A percentile compares a stretch with the other conserved stretches of the same genome.
Conservation (phyloP, 2,113 vertebrate genomes). For the Ibidorhyncha struthersii region DNA sequence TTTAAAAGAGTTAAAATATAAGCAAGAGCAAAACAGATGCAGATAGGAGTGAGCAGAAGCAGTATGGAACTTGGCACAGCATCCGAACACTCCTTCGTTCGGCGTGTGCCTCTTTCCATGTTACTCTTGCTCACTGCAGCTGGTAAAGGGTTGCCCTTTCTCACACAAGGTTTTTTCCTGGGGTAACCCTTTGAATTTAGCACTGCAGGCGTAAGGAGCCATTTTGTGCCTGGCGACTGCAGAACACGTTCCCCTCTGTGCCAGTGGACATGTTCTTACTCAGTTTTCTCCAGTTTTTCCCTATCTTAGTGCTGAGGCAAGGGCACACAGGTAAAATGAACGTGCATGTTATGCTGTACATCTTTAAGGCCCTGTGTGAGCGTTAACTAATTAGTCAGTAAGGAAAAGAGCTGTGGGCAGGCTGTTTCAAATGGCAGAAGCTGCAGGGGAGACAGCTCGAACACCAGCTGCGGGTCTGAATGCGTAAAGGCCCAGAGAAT, state of each 20-base stretch:
- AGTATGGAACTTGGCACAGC: neutral
- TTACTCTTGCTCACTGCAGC: neutral
- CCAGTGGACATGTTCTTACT: neutral
- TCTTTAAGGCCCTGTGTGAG: neutral
- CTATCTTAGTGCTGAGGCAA: neutral
- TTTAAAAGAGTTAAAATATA: neutral
- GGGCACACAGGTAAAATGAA: fast-evolving
- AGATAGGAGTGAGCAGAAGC: neutral
- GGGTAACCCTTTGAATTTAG: neutral
- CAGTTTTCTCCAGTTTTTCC: neutral
- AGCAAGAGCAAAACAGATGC: neutral
- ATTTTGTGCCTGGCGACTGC: neutral
- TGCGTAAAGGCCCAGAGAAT: neutral
- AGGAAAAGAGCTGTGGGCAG: neutral
- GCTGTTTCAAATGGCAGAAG: neutral
- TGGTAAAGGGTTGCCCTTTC: neutral
- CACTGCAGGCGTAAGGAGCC: fast-evolving
- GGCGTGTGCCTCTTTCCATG: neutral
- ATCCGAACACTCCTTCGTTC: neutral
- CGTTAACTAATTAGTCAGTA: neutral
- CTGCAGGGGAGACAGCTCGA: neutral
- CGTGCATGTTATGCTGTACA: neutral
- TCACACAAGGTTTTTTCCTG: neutral
- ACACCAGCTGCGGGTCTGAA: neutral
- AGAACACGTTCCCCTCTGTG: too few species aligned